A percentile compares a stretch with the other conserved stretches of the same genome.
These are phyloP conservation scores for Piprites chloris DNA, from an alignment of 2,113 vertebrate species.

Conservation along the genomic window DNA sequence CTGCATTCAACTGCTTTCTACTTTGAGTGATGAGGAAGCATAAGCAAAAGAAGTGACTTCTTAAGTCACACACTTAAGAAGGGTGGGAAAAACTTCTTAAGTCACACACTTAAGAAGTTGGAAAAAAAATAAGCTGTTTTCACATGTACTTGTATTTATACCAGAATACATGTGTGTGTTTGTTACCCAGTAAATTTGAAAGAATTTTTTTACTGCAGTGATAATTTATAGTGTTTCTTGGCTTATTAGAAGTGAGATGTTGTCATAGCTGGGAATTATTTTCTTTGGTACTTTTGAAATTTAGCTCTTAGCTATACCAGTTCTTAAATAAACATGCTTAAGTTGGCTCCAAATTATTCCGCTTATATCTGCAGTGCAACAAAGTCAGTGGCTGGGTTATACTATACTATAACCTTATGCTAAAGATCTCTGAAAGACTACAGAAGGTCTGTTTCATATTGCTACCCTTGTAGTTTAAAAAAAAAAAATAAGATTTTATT, in stretches of 20 bases:
- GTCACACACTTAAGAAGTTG: neutral
- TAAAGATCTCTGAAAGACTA: neutral
- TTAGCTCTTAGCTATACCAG: neutral
- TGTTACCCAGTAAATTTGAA: neutral
- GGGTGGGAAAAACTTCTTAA: no score
- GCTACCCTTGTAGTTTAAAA: neutral
- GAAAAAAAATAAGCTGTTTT: neutral
- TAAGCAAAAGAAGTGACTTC: neutral
- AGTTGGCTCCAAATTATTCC: neutral
- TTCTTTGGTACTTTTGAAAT: neutral
- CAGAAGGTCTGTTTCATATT: neutral
- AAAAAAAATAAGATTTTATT: neutral
- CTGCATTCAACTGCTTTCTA: neutral
- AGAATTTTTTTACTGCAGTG: neutral
- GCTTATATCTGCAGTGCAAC: neutral
- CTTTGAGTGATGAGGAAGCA: neutral
- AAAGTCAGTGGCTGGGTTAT: neutral
- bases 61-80: neutral
- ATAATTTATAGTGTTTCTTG: neutral
- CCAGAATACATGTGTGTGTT: rapidly evolving
- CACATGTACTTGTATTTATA: neutral
- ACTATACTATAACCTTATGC: neutral
- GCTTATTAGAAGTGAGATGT: neutral
- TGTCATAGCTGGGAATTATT: neutral
- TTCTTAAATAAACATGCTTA: neutral